Conservation (phyloP, 2,888 invertebrate species). For the Rhimphoctona megacephalus region DNA sequence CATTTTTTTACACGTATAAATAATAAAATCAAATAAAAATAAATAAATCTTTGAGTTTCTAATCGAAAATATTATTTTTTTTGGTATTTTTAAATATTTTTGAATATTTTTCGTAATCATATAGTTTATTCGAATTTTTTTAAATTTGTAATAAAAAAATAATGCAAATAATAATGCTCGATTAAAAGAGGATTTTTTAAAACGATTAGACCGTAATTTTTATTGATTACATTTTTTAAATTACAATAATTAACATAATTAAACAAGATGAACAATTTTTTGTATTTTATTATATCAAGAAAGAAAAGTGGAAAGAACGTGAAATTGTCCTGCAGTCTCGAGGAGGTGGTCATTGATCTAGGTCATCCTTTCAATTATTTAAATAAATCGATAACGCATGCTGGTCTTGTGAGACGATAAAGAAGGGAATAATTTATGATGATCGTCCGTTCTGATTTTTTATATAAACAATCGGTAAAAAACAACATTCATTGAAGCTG, state of each 20-base stretch:
- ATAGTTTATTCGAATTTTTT: background rate
- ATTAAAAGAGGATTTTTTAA: too few relatives aligned
- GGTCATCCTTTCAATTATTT: conserved; percentile 43
- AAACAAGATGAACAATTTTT: background rate
- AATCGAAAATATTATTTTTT: background rate
- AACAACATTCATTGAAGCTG: background rate
- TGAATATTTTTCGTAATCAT: background rate
- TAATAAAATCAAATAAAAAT: background rate
- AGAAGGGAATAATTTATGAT: conserved; percentile 34
- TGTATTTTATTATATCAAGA: background rate
- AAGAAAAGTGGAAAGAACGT: background rate
- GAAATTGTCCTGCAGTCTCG: conserved; percentile 13
- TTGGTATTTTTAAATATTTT: background rate
- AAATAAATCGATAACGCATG: conserved; percentile 40
- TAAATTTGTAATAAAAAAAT: too few relatives aligned
- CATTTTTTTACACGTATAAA: too few relatives aligned
- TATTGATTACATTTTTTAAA: background rate
- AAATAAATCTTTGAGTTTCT: background rate
- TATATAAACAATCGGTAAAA: conserved; percentile 16
- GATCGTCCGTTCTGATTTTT: conserved; percentile 9
- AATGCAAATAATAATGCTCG: too few relatives aligned
- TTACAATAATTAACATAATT: background rate
- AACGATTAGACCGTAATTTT: too few relatives aligned
- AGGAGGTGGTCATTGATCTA: conserved; percentile 47
- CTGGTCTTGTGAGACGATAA: background rate